These are phyloP conservation scores for Polypterus bichir DNA, from an alignment of 2,113 vertebrate genomes.

Conservation along the genomic window DNA sequence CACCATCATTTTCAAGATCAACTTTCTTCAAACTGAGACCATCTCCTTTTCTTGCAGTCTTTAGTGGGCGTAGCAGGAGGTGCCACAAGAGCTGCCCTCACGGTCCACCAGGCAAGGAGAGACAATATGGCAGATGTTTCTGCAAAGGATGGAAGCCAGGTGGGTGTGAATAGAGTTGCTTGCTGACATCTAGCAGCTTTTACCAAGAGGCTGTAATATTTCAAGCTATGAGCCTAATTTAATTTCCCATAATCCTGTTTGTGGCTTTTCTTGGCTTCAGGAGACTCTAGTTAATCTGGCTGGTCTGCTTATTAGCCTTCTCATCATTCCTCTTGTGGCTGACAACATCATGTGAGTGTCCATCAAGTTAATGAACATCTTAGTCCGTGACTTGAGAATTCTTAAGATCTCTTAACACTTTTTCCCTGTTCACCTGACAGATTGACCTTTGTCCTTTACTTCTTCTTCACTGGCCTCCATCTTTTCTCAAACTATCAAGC, in stretches of 20 bases:
- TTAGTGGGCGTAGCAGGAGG: constrained; percentile 79
- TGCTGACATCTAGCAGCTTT: too few relatives aligned
- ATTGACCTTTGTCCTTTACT: constrained; percentile 62
- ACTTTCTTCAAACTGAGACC: background rate
- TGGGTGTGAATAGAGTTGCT: constrained; percentile 19
- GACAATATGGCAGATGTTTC: constrained; percentile 88
- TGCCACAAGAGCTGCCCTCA: constrained; percentile 76
- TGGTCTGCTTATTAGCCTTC: constrained; percentile 62
- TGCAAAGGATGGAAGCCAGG: constrained; percentile 84
- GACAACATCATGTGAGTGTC: constrained; percentile 49
- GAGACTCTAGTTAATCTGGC: constrained; percentile 78
- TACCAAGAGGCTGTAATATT: too few relatives aligned
- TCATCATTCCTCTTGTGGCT: constrained; percentile 64
- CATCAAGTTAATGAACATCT: background rate
- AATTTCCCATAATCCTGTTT: background rate
- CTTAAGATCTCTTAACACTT: background rate
- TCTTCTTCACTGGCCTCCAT: constrained; percentile 67
- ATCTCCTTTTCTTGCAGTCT: constrained; percentile 40
- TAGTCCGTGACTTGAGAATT: background rate
- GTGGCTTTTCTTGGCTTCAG: constrained; percentile 29
- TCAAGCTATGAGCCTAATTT: too few relatives aligned
- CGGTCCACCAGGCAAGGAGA: constrained; percentile 75
- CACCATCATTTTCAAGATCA: background rate
- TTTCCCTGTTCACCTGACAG: constrained; percentile 29
- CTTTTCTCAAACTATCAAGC: constrained; percentile 79